Evolutionary conservation across 92 coral and sea anemone genomes (phyloP).

Genomic region (Scolanthus callimorphus): DNA sequence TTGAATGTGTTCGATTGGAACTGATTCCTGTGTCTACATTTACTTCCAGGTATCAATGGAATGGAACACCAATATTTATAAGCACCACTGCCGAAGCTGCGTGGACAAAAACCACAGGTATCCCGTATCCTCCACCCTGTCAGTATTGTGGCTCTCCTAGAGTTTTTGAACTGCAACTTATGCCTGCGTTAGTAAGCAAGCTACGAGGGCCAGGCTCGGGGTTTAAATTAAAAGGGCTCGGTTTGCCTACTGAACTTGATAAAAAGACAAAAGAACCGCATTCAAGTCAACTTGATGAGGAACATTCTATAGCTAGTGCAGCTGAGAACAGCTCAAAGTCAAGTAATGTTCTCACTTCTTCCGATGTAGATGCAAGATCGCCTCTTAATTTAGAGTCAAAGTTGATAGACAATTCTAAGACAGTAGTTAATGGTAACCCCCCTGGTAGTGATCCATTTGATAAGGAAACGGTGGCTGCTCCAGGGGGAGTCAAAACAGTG

Average conservation of each 20-base stretch:
- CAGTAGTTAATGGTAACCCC: neutral
- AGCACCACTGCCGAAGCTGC: slow-evolving; percentile 18
- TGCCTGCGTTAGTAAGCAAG: slow-evolving; percentile 79
- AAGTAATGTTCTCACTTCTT: neutral
- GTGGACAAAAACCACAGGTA: neutral
- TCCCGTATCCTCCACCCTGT: slow-evolving; percentile 78
- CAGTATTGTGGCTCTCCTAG: slow-evolving; percentile 70
- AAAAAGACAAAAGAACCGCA: neutral
- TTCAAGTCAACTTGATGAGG: neutral
- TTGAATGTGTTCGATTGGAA: too few relatives aligned
- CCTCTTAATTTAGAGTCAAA: too few relatives aligned
- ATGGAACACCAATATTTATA: slow-evolving; percentile 74
- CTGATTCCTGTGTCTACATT: neutral
- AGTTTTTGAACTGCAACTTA: slow-evolving; percentile 80
- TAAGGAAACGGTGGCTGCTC: neutral
- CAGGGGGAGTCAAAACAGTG: too few relatives aligned
- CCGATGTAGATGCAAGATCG: neutral
- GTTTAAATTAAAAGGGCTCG: too few relatives aligned
- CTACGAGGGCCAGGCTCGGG: too few relatives aligned
- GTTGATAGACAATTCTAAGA: too few relatives aligned
- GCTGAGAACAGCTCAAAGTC: neutral
- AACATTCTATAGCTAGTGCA: too few relatives aligned
- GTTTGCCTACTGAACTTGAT: neutral
- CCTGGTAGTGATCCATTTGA: neutral
- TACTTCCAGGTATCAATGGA: slow-evolving; percentile 66